phyloP scores from a whole-genome alignment of 2,113 vertebrate genomes.

The Antechinus stuartii region DNA sequence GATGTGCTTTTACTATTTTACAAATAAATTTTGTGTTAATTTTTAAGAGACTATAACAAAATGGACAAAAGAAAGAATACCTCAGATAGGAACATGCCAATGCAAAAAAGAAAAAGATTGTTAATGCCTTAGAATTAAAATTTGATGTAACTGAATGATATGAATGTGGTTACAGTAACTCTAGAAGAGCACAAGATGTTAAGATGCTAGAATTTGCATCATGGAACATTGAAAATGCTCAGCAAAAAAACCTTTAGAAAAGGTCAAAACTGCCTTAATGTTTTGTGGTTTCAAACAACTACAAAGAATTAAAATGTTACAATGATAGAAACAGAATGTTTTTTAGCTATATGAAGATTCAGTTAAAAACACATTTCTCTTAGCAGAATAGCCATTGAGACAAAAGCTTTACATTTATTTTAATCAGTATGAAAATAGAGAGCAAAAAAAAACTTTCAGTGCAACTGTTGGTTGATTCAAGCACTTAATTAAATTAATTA shows the following conservation, averaged over 20 bases:
- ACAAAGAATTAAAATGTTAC: neutral
- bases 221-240: neutral
- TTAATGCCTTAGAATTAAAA: neutral
- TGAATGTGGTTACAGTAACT: neutral
- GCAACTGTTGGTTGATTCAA: neutral
- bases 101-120: neutral
- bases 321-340: neutral
- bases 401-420: neutral
- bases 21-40: neutral
- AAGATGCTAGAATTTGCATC: neutral
- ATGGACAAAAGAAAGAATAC: neutral
- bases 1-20: neutral
- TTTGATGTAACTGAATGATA: neutral
- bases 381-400: neutral
- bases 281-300: neutral
- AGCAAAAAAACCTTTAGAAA: neutral
- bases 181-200: neutral
- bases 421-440: neutral
- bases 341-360: neutral
- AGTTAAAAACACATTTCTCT: neutral
- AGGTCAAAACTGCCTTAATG: rapidly evolving
- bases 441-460: neutral
- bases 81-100: neutral
- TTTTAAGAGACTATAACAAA: neutral
- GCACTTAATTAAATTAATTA: neutral